Base-by-base conservation (phyloP, 2,797 vertebrate genomes). In the Borostomias antarcticus region DNA sequence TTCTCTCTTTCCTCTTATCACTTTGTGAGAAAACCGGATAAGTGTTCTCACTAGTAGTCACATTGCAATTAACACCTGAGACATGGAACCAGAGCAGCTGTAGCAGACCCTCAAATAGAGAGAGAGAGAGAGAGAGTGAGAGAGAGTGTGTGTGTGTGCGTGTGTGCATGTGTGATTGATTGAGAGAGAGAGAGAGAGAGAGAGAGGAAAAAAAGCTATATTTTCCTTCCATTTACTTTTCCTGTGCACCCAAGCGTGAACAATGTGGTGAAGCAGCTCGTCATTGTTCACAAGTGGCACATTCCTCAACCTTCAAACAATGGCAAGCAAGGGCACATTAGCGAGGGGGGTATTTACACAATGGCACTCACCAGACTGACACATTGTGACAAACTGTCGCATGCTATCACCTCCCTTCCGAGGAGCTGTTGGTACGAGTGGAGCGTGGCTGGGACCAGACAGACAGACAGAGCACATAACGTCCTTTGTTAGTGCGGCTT, bases 351-450 rank as follows among this genome's bases (percentile, higher is more conserved):
- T 82, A 82, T 82, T 81, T 85, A 64, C 78, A 81, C 75, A 54
- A 73, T 48, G 69, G 75, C 77, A 61, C 74, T 78, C 74, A 72
- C 64, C 67, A 66, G 65, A 64, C 80, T 68, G 73, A 74, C 81
- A 83, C 75, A 73, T 76, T 78, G 81, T 82, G 84, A 85, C 83
- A 85, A 80, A 84, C 76, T 79, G 80, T 80, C 85, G 80, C 62
- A 58, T 33, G 56, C 72, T 79, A 80, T 68, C 72, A 65, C 43
- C 66, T 64, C 75, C 66, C 73, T 66, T 67, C 66, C 70, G 67
- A 72, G 69, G 74, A 63, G 76, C 70, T 60, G 75, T 79, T 76
- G 73, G 50, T 61, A 66, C 0, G 47, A 13, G 61, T 71, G 76
- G 73, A 79, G 70, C 64, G 70, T 77, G 35, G 32, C 7, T 19